Percentiles rank a stretch among this genome's conserved stretches.
Evolutionary conservation across 2,113 vertebrate genomes (phyloP).

Genomic region (Aptenodytes forsteri): DNA sequence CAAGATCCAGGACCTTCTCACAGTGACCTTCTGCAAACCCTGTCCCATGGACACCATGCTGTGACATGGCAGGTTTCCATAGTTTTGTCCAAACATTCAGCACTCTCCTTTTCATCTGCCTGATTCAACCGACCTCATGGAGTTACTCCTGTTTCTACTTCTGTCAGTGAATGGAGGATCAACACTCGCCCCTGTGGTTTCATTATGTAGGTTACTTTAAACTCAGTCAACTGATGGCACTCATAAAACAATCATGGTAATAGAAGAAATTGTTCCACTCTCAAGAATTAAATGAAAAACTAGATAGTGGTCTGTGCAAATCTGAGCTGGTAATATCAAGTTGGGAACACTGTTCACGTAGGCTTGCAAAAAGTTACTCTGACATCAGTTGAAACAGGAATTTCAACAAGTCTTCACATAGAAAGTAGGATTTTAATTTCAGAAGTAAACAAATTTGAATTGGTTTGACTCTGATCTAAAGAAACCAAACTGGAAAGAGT

Average conservation of each 20-base stretch:
- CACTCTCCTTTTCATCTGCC: background rate
- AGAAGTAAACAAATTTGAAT: background rate
- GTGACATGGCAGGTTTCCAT: background rate
- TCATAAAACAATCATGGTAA: background rate
- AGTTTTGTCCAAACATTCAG: background rate
- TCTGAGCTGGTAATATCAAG: background rate
- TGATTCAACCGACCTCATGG: background rate
- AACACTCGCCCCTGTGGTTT: background rate
- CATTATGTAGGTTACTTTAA: background rate
- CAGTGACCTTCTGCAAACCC: background rate
- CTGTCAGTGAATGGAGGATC: background rate
- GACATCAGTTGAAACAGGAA: background rate
- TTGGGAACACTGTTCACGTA: fast-evolving
- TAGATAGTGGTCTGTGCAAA: background rate
- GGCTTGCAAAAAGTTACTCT: background rate
- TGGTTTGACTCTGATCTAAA: background rate
- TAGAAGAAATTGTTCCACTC: background rate
- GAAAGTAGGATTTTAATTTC: background rate
- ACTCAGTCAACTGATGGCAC: background rate
- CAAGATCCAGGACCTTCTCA: background rate
- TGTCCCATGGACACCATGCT: background rate
- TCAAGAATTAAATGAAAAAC: background rate
- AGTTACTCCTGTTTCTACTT: background rate
- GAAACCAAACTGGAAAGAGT: background rate
- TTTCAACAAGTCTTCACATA: background rate